Base-by-base conservation (phyloP, 2,888 invertebrate species). In the Osmoderma eremita region DNA sequence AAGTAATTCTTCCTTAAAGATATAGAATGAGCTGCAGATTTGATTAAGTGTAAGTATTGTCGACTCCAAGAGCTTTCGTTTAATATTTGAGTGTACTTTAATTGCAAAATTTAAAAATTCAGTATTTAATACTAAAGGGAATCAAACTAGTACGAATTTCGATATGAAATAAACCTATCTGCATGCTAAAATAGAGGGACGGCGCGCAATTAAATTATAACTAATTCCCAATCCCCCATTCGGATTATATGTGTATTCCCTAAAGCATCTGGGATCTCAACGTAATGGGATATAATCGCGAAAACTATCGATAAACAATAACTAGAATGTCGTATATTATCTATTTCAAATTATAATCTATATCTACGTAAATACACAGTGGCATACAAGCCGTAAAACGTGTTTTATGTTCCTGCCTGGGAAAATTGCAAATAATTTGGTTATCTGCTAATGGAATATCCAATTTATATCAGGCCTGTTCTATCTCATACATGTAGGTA, bases 391-490 rank as follows among this genome's bases (percentile, higher is more conserved):
- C 6, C 6, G 30, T 30, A 30, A 50, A 50, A 22, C 50, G 5
- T 24, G 24, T 24, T 50, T 50, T 50, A 50, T 24, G 22, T 50
- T 24, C 24, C 50, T 50, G 50, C 24, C 22, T 13, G 24, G 4
- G 24, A 50, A 42, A 50, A 50, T 50, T 50, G 22, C 50, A 24
- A 50, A 50, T 24, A 50, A 24, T 50, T 50, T 24, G n/a, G 30
- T 20, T 24, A 50, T 18, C 22, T 20, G 22, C 49, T 49, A 49
- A 49, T 49, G n/a, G n/a, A 49, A 50, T 50, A 50, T 50, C 24
- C 24, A 24, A 50, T 24, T 50, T 50, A n/a, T 24, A 30, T 30
- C 30, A 30, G 30, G 6, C 1, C 30, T 5, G 30, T 30, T 4
- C 8, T 30, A 10, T 30, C 2, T 1, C 30, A 30, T 30, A 30